These are phyloP conservation scores for Teleopsis dalmanni DNA, from an alignment of 1,140 invertebrate genomes.

Conservation along the genomic window DNA sequence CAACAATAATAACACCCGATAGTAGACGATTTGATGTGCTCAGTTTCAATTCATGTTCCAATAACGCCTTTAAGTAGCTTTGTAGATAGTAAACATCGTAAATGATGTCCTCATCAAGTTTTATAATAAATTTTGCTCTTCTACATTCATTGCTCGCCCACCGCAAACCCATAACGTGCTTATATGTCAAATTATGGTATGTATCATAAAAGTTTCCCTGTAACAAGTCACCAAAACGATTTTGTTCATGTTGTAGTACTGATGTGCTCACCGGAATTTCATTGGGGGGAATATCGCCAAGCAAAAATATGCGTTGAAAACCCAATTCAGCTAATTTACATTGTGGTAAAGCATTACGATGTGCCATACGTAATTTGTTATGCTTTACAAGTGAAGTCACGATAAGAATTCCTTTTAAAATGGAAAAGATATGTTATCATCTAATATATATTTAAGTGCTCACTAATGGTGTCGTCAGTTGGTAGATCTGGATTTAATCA, in stretches of 20 bases:
- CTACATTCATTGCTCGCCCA: conserved; percentile 64
- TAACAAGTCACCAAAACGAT: conserved; percentile 61
- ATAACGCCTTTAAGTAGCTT: conserved; percentile 36
- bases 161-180: conserved; percentile 77
- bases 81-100: conserved; percentile 63
- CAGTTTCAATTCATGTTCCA: conserved; percentile 23
- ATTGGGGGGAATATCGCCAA: conserved; percentile 52
- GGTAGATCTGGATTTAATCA: too few relatives aligned
- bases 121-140: conserved; percentile 63
- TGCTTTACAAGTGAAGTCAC: conserved; percentile 71
- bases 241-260: conserved; percentile 55
- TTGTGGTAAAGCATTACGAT: conserved; percentile 56
- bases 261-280: conserved; percentile 52
- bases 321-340: conserved; percentile 51
- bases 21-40: conserved; percentile 45
- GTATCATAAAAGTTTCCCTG: conserved; percentile 74
- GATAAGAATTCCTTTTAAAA: conserved; percentile 49
- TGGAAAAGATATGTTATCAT: too few relatives aligned
- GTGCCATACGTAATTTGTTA: conserved; percentile 57
- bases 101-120: conserved; percentile 84
- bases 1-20: conserved; percentile 60
- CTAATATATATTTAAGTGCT: too few relatives aligned
- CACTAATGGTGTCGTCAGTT: too few relatives aligned
- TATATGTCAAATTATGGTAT: conserved; percentile 76
- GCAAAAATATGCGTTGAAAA: conserved; percentile 61